Conservation (phyloP, 2,888 invertebrate genomes). For the Spatulosminthurus flaviceps region DNA sequence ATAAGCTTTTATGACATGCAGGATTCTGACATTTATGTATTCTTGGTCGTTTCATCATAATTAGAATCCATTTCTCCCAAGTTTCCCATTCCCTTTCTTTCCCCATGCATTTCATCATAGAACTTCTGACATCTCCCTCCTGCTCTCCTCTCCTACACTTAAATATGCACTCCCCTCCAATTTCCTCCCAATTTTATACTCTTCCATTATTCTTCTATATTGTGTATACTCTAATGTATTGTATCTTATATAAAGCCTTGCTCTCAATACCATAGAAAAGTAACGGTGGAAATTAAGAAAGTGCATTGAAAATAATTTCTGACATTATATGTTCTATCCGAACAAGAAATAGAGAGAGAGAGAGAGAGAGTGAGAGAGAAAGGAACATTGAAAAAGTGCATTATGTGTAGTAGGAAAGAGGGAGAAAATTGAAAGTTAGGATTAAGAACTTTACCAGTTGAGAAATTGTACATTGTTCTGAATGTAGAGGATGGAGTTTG, state of each 20-base stretch:
- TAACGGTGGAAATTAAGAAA: background rate
- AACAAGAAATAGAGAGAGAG: too few relatives aligned
- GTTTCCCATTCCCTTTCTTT: constrained; percentile 32
- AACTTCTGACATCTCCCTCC: constrained; percentile 47
- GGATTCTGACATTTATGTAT: constrained; percentile 53
- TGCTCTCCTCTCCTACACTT: constrained; percentile 24
- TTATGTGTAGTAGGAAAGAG: too few relatives aligned
- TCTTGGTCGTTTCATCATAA: constrained; percentile 54
- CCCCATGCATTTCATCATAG: constrained; percentile 47
- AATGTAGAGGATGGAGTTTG: background rate
- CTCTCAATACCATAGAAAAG: too few relatives aligned
- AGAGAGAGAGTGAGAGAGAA: too few relatives aligned
- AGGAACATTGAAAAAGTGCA: too few relatives aligned
- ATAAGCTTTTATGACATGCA: constrained; percentile 51
- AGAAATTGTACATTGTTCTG: background rate
- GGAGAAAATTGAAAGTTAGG: background rate
- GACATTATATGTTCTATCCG: too few relatives aligned
- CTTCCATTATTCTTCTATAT: too few relatives aligned
- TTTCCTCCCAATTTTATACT: constrained; percentile 36
- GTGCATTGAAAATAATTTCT: background rate
- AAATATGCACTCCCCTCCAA: constrained; percentile 25
- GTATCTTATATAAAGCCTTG: background rate
- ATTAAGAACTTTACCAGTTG: background rate
- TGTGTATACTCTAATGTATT: too few relatives aligned
- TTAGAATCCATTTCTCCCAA: constrained; percentile 52